These are phyloP conservation scores for Campodea augens DNA, from an alignment of 1,140 invertebrate species.

Conservation along the genomic window DNA sequence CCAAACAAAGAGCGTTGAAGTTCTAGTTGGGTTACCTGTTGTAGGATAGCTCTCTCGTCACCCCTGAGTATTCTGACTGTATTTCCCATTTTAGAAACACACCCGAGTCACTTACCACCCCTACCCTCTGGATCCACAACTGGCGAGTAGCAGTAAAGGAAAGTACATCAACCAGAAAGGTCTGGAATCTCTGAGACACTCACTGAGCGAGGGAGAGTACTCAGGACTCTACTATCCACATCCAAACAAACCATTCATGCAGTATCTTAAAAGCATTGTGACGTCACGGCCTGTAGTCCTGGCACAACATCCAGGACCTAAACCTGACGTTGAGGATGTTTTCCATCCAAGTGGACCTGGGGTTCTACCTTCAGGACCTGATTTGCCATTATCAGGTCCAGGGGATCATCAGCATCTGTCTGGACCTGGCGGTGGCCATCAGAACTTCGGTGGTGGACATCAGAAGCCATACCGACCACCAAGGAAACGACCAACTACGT, in stretches of 20 bases:
- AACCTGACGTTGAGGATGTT: not conserved
- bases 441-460: not conserved
- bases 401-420: too few relatives aligned
- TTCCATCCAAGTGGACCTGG: not conserved
- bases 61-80: too few relatives aligned
- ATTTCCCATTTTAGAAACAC: not conserved
- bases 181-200: slow-evolving; percentile 15
- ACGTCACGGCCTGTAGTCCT: not conserved
- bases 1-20: too few relatives aligned
- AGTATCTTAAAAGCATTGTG: slow-evolving; percentile 10
- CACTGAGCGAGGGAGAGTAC: slow-evolving; percentile 16
- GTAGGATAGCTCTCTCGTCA: too few relatives aligned
- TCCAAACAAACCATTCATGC: slow-evolving; percentile 13
- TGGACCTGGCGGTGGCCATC: slow-evolving; percentile 1
- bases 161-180: slow-evolving; percentile 17
- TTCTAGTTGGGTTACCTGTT: too few relatives aligned
- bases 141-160: slow-evolving; percentile 9
- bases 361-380: not conserved
- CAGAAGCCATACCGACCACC: not conserved
- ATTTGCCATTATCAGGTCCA: not conserved
- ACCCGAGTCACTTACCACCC: not conserved
- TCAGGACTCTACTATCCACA: slow-evolving; percentile 1
- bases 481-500: too few relatives aligned
- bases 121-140: slow-evolving; percentile 11
- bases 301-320: not conserved